phyloP scores from a whole-genome alignment of 2,113 vertebrate genomes.

The Balaenoptera acutorostrata region DNA sequence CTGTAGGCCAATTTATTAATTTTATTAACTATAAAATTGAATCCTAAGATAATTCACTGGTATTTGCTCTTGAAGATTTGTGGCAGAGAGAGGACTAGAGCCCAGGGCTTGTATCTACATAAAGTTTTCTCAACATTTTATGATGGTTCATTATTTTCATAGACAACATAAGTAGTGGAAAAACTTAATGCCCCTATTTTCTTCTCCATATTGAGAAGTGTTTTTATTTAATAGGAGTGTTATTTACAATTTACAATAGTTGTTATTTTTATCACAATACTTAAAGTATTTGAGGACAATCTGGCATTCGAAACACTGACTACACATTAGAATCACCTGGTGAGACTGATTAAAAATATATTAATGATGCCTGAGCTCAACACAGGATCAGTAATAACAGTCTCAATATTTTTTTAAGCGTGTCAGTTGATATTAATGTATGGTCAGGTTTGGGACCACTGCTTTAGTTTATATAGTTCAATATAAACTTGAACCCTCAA shows the following conservation, averaged over 20 bases:
- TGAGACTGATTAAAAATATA: not conserved
- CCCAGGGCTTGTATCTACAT: not conserved
- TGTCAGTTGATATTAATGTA: not conserved
- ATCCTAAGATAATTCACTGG: not conserved
- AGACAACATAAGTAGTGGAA: not conserved
- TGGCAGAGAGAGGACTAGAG: not conserved
- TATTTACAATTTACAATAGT: not conserved
- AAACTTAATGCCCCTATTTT: not conserved
- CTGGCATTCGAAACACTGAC: not conserved
- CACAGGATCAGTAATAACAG: not conserved
- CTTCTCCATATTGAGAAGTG: not conserved
- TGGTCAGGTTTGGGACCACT: not conserved
- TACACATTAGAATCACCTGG: not conserved
- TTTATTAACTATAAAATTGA: conserved; percentile 8
- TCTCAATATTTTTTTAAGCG: not conserved
- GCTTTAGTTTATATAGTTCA: not conserved
- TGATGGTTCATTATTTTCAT: not conserved
- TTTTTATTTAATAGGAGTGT: not conserved
- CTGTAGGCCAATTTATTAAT: not conserved
- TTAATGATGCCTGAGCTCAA: not conserved
- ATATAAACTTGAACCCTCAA: not conserved
- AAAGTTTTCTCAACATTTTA: not conserved
- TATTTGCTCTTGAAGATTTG: not conserved
- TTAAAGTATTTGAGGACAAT: not conserved
- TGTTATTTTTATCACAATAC: not conserved